Conservation (phyloP, 2,797 vertebrate genomes). For the Sitta carolinensis region DNA sequence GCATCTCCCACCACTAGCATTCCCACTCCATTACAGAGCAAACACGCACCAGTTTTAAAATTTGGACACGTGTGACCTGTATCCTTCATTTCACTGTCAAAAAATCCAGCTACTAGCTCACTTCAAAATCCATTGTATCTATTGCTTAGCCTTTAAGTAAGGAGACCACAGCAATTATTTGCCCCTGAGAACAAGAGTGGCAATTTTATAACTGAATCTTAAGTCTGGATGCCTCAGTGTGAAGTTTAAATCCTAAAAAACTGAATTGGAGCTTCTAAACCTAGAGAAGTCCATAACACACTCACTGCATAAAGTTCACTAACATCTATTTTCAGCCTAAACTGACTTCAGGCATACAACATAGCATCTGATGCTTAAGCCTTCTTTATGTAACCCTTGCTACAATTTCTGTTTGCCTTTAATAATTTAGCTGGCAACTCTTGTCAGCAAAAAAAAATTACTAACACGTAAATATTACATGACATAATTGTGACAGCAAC, state of each 20-base stretch:
- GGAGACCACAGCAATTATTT: background rate
- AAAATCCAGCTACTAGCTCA: background rate
- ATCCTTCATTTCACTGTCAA: background rate
- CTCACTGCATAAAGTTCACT: background rate
- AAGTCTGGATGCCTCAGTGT: background rate
- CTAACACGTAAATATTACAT: background rate
- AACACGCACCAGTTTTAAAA: background rate
- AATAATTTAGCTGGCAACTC: background rate
- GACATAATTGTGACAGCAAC: background rate
- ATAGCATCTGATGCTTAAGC: background rate
- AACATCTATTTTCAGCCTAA: background rate
- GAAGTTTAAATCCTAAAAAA: background rate
- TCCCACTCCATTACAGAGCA: background rate
- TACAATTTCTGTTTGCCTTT: background rate
- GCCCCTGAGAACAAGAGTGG: background rate
- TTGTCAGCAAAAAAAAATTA: background rate
- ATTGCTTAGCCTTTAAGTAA: background rate
- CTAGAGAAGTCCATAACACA: background rate
- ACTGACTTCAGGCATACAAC: background rate
- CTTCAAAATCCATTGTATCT: background rate
- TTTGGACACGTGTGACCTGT: fast-evolving
- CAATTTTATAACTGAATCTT: background rate
- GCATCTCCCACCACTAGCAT: background rate
- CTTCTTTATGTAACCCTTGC: background rate
- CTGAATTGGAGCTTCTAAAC: background rate